Base-by-base conservation (phyloP, 2,113 vertebrate genomes). In the Neoarius graeffei region DNA sequence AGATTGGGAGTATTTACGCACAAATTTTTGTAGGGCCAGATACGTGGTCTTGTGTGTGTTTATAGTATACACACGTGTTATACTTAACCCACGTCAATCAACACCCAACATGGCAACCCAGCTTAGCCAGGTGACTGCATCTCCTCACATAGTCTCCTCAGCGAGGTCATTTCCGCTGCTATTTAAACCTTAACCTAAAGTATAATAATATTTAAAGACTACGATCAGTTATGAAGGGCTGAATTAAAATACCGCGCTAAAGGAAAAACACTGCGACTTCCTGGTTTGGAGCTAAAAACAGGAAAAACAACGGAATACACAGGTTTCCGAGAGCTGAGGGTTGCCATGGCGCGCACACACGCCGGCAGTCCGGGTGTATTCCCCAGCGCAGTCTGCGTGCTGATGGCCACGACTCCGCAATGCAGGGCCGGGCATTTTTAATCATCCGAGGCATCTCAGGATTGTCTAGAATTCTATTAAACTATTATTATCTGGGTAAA, bases 231-330 rank as follows among this genome's bases (percentile, higher is more conserved):
- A 42, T 6, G 5, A 60, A 35, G 56, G 14, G 76, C 0, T 57
- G 54, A 1, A 15, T n/a, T 15, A 25, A 77, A 20, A 20, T 9
- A 27, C 14, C 15, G 42, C 17, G 42, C 42, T 42, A 59, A 1
- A 56, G 0, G 74, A 23, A 52, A 23, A 14, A 35, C 19, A 35
- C 13, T 7, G 17, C n/a, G 25, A 79, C 83, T 88, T 90, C 84
- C 86, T 82, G 86, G 64, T 90, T 88, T 80, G 8, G 17, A 20
- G 30, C n/a, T 23, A 15, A 25, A 23, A 13, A 13, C 19, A 42
- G 23, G 35, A 66, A 66, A 69, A 67, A 5, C 15, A 67, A 67
- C 35, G 4, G 42, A 54, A 2, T 14, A 1, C 14, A 57, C 9
- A 3, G 0, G 7, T 52, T n/a, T 54, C 20, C 20, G 42, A 14